These are phyloP conservation scores for Apostichopus japonicus DNA, from an alignment of 35 echinoderm and acorn worm genomes.

Conservation along the genomic window DNA sequence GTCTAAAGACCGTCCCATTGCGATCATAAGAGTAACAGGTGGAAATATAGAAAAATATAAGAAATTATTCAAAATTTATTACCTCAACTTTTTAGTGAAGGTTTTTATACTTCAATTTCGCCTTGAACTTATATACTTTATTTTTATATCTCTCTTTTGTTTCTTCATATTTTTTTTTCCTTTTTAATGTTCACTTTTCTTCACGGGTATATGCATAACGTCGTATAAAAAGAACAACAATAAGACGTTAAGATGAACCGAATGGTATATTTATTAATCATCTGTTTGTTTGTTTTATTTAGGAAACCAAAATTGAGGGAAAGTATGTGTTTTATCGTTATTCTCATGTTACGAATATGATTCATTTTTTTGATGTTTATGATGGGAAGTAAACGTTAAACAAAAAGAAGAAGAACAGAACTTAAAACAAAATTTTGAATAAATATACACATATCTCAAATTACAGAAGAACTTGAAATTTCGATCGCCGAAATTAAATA, in stretches of 20 bases:
- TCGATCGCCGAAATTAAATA: too few relatives aligned
- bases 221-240: not conserved
- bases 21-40: conserved; percentile 27
- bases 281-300: too few relatives aligned
- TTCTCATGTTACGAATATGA: not conserved
- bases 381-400: too few relatives aligned
- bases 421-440: too few relatives aligned
- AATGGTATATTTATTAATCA: not conserved
- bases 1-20: conserved; percentile 18
- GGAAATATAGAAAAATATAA: not conserved
- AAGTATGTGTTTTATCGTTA: not conserved
- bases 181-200: not conserved
- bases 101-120: not conserved
- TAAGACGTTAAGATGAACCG: not conserved
- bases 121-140: not conserved
- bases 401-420: too few relatives aligned
- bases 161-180: not conserved
- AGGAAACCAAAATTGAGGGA: not conserved
- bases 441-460: too few relatives aligned
- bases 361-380: not conserved
- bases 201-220: not conserved
- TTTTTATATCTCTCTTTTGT: not conserved
- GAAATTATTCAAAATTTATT: not conserved
- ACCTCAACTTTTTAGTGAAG: not conserved
- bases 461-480: too few relatives aligned